Base-by-base conservation (phyloP, 2,113 vertebrate genomes). In the Acanthochromis polyacanthus region DNA sequence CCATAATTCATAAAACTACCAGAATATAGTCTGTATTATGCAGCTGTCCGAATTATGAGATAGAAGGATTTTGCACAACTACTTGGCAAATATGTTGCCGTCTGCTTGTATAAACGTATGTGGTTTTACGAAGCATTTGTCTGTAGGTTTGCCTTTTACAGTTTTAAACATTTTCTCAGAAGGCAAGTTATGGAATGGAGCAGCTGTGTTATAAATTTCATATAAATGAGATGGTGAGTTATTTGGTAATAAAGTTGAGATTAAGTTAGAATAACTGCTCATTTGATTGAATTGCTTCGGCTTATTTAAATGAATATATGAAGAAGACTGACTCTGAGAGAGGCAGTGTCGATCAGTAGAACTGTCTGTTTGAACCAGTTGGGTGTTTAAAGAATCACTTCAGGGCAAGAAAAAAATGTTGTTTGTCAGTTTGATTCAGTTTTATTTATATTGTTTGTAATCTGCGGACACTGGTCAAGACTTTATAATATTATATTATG, bases 151-250 rank as follows among this genome's bases (percentile, higher is more conserved):
- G 25, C 48, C 25, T 75, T 61, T 69, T 43, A 51, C 43, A 67
- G 14, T 74, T 71, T 71, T 56, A 65, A 71, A 78, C 58, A 53
- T 56, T 70, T 46, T 66, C 63, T 79, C 71, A 65, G 7, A 67
- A 43, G 58, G 36, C 46, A 68, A 52, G 62, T 75, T 84, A 78
- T 83, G 65, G 52, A 78, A 87, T 84, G 71, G 10, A 83, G 16
- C 53, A 59, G 12, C 48, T 58, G 46, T 67, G 66, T 69, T 67
- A 55, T 82, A 59, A 70, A 80, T 80, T 73, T 80, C 56, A 71
- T 58, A 43, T 62, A 50, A 71, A 63, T 50, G 32, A 78, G 30
- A 79, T 46, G 32, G 15, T 10, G 10, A 23, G 2, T 67, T 75
- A 61, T 79, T 80, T 69, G 58, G 38, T 61, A 58, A 75, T 73